These are phyloP conservation scores for Peromyscus nudipes DNA, from an alignment of 2,797 vertebrate genomes.

Conservation along the genomic window DNA sequence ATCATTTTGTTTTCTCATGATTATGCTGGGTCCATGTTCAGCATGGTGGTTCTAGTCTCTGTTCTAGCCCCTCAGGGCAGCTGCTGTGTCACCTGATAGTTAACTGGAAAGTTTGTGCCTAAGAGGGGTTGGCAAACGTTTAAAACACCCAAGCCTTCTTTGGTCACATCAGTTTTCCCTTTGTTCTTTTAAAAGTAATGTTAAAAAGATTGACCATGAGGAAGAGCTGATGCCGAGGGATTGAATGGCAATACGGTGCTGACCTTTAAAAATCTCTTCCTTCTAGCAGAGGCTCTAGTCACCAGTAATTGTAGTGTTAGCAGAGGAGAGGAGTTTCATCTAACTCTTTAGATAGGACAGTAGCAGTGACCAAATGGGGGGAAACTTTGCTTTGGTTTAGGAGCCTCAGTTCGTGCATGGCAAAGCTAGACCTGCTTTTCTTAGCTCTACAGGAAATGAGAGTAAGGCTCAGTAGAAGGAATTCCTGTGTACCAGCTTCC, in stretches of 20 bases:
- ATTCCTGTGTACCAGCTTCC: not conserved
- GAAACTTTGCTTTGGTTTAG: not conserved
- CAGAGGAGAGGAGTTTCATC: not conserved
- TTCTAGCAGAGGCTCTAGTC: not conserved
- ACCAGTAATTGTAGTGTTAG: constrained; percentile 27
- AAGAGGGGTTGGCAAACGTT: not conserved
- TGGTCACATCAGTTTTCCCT: not conserved
- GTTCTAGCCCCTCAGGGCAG: not conserved
- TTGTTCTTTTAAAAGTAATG: not conserved
- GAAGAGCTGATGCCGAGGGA: not conserved
- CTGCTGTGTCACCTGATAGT: not conserved
- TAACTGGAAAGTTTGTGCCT: not conserved
- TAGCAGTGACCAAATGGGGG: not conserved
- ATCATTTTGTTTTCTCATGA: not conserved
- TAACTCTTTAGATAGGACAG: not conserved
- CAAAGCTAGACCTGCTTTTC: constrained; percentile 31
- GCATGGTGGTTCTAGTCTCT: not conserved
- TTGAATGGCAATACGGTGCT: not conserved
- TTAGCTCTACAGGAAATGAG: constrained; percentile 67
- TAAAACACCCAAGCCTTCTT: not conserved
- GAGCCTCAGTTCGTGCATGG: not conserved
- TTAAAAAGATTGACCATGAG: not conserved
- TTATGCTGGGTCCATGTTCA: not conserved
- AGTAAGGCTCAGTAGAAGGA: not conserved
- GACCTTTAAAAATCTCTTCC: not conserved